Evolutionary conservation across 2,888 invertebrate species (phyloP).

Genomic region (Pseudococcus jackbeardsleyi): DNA sequence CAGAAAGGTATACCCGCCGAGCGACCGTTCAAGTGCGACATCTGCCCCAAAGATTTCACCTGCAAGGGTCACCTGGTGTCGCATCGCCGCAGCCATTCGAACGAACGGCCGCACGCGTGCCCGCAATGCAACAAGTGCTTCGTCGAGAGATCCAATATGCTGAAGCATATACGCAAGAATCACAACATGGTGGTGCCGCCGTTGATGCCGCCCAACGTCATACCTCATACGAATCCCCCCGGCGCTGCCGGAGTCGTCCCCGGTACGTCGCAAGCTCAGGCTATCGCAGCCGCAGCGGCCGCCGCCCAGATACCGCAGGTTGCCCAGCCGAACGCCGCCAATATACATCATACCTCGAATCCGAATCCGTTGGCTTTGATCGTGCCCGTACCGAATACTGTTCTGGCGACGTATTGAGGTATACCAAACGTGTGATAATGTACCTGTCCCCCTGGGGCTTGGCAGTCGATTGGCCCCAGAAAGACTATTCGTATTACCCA

Average conservation of each 20-base stretch:
- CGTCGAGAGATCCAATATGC: constrained; percentile 84
- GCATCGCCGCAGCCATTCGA: constrained; percentile 83
- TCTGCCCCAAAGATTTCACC: constrained; percentile 77
- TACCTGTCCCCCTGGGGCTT: too few relatives aligned
- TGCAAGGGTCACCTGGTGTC: constrained; percentile 86
- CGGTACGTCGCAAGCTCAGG: constrained; percentile 19
- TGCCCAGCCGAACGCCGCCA: constrained; percentile 45
- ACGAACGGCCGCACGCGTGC: constrained; percentile 73
- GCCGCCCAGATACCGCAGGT: constrained; percentile 22
- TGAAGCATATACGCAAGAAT: constrained; percentile 82
- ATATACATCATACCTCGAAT: constrained; percentile 50
- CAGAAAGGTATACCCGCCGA: constrained; percentile 71
- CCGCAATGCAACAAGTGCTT: constrained; percentile 83
- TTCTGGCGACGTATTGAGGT: constrained; percentile 72
- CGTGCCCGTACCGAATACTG: constrained; percentile 73
- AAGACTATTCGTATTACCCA: too few relatives aligned
- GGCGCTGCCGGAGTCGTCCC: not conserved
- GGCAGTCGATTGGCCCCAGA: too few relatives aligned
- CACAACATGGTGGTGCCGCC: constrained; percentile 63
- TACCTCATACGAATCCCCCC: constrained; percentile 27
- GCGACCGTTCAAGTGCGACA: constrained; percentile 78
- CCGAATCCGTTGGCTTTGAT: constrained; percentile 68
- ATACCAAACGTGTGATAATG: too few relatives aligned
- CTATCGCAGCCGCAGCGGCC: not conserved
- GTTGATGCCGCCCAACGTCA: constrained; percentile 41